Evolutionary conservation across 1,140 invertebrate genomes (phyloP), one percentile per base, ranked within the genome.

Genomic region (Diachasmimorpha longicaudata): DNA sequence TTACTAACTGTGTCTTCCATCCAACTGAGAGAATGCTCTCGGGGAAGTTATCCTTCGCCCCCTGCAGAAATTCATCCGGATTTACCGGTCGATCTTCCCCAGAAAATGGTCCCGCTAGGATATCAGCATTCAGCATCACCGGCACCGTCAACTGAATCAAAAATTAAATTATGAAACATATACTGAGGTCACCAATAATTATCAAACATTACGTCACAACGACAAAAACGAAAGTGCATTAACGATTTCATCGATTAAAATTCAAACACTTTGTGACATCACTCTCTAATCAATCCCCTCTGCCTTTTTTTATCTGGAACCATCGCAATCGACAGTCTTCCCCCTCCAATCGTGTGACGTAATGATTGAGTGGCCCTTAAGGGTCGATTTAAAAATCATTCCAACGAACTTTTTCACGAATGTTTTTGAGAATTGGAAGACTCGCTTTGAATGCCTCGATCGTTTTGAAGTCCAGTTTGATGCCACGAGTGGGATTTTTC

Each of bases 121-220:
- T 95, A 84, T 98, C 96, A 0, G 96, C 96, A 85, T 97, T 97
- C 58, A 98, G 85, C 93, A 95, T 96, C n/a, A 98, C 83, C 0
- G 95, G 96, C 79, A 93, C 92, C 0, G 87, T 90, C 63, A 93
- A 85, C 93, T 96, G 84, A 44, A 86, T 87, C 37, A 70, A 70
- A 52, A 46, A 71, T 36, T 3, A 25, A 16, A 36, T 69, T 36
- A n/a, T 36, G 42, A 19, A 70, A 46, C 23, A 42, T 46, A 44
- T 6, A 5, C 4, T 36, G 14, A 46, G 68, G 21, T 19, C 16
- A 1, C 39, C 39, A 21, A 46, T 23, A 70, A 46, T 16, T 42
- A 3, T 42, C 9, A 9, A 68, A 68, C 5, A 68, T 16, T 16
- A 68, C 31, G 31, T 31, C 31, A 31, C 31, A 31, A 31, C 31